Conservation (phyloP, 2,888 invertebrate species). For the Drosophila limbata region DNA sequence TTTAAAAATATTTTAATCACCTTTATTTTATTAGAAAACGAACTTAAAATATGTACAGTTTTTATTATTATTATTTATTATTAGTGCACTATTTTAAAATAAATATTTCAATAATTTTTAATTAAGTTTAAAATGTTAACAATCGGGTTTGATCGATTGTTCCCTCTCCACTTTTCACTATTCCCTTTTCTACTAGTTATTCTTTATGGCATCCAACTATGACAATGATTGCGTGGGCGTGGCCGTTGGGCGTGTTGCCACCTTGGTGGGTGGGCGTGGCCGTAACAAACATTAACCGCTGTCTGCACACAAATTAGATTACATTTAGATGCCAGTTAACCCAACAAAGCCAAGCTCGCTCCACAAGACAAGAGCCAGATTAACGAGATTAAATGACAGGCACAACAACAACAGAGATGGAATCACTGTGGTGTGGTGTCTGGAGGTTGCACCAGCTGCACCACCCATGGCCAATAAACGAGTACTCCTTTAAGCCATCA, state of each 20-base stretch:
- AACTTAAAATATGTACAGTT: no score
- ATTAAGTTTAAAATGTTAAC: not conserved
- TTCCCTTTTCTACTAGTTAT: not conserved
- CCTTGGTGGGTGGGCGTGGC: constrained; percentile 27
- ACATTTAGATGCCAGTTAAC: constrained; percentile 36
- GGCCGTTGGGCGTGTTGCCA: constrained; percentile 29
- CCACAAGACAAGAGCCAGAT: constrained; percentile 75
- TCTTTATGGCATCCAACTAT: constrained; percentile 30
- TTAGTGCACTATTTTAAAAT: no score
- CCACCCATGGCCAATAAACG: not conserved
- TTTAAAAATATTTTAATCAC: no score
- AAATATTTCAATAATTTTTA: no score
- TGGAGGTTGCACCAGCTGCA: constrained; percentile 1
- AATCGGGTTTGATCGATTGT: not conserved
- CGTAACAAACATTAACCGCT: constrained; percentile 58
- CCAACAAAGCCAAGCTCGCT: constrained; percentile 44
- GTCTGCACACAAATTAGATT: constrained; percentile 75
- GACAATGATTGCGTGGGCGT: constrained; percentile 52
- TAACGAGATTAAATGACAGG: constrained; percentile 74
- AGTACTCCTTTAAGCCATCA: not conserved
- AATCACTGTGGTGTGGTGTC: not conserved
- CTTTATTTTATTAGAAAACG: no score
- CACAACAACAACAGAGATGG: constrained; percentile 16
- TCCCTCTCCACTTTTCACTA: not conserved
- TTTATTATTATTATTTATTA: no score